Evolutionary conservation across 2,113 vertebrate species (phyloP).

Genomic region (Proteles cristata): DNA sequence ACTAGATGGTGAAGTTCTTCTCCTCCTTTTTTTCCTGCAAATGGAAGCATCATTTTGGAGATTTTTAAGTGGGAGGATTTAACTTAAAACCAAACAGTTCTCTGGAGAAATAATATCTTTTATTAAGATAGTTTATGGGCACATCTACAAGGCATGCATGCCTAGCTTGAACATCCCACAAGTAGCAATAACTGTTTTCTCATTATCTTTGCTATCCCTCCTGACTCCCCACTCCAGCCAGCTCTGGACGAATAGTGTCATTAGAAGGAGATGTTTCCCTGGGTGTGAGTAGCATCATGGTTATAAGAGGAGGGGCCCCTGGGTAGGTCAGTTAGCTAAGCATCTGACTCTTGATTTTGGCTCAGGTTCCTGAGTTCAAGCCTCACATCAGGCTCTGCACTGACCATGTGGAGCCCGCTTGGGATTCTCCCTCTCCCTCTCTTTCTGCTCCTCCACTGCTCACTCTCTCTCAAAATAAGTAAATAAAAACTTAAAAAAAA

Average conservation of each 20-base stretch:
- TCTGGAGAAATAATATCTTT: not conserved
- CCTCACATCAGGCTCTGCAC: too few species aligned
- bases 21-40: not conserved
- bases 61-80: not conserved
- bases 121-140: not conserved
- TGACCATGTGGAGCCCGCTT: too few species aligned
- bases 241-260: not conserved
- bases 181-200: not conserved
- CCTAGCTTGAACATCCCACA: not conserved
- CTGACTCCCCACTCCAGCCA: not conserved
- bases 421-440: too few species aligned
- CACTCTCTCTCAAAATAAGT: too few species aligned
- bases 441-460: too few species aligned
- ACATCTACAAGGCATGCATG: not conserved
- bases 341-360: too few species aligned
- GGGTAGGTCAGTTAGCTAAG: too few species aligned
- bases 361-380: too few species aligned
- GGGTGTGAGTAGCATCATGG: not conserved
- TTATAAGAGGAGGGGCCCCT: not conserved
- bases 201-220: not conserved
- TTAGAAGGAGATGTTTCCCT: not conserved
- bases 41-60: not conserved
- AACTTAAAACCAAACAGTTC: not conserved
- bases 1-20: conserved; percentile 50
- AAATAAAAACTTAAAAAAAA: too few species aligned